These are phyloP conservation scores for Ptychoptera albimana DNA, from an alignment of 2,888 invertebrate species.

Conservation along the genomic window DNA sequence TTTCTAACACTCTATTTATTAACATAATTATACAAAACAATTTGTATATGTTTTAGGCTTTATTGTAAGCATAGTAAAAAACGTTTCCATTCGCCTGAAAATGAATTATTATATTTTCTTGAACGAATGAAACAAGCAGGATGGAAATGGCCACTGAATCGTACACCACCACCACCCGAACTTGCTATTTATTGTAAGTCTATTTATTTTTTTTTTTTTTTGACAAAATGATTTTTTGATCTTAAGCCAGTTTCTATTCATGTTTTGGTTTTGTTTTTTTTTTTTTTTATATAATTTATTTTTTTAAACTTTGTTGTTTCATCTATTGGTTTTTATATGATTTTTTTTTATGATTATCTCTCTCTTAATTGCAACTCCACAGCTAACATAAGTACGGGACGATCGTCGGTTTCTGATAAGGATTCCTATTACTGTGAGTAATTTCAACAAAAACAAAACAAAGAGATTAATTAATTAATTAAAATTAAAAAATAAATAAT, in stretches of 20 bases:
- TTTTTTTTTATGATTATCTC: not conserved
- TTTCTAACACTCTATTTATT: not conserved
- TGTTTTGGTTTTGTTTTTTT: constrained; percentile 4
- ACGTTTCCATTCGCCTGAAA: constrained; percentile 55
- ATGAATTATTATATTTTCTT: constrained; percentile 62
- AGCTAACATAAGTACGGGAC: constrained; percentile 35
- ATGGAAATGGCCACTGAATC: constrained; percentile 68
- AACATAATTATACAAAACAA: constrained; percentile 14
- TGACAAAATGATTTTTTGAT: not conserved
- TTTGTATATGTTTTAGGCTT: constrained; percentile 34
- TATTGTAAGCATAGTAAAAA: constrained; percentile 58
- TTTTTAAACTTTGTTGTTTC: not conserved
- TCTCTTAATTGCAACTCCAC: constrained; percentile 30
- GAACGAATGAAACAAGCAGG: constrained; percentile 62
- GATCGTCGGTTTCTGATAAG: constrained; percentile 35
- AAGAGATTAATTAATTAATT: too few species aligned
- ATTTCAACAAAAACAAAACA: constrained; percentile 3
- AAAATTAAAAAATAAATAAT: too few species aligned
- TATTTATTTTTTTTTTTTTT: constrained; percentile 4
- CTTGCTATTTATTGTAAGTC: constrained; percentile 33
- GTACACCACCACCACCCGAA: constrained; percentile 51
- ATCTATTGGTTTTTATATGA: not conserved
- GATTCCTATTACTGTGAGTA: constrained; percentile 44
- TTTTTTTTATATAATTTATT: not conserved
- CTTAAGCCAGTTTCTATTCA: not conserved